phyloP scores from a whole-genome alignment of 2,113 vertebrate genomes.

The Silurus meridionalis region DNA sequence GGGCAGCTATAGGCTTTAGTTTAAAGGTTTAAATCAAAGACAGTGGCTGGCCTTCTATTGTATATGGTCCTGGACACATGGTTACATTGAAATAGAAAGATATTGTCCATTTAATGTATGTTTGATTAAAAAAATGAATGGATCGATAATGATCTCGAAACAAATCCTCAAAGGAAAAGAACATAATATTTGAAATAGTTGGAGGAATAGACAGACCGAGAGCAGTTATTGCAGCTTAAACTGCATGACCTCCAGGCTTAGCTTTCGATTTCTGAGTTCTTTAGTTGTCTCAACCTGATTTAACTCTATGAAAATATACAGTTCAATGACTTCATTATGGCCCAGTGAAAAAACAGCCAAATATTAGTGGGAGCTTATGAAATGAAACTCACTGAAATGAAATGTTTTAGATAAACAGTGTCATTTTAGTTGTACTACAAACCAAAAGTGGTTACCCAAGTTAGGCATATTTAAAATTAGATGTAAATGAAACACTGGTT shows the following conservation, averaged over 20 bases:
- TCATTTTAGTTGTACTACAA: not conserved
- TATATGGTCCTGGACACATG: not conserved
- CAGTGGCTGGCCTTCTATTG: not conserved
- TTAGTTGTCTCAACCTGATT: slow-evolving; percentile 56
- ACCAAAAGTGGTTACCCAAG: not conserved
- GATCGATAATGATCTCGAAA: slow-evolving; percentile 65
- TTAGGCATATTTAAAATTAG: not conserved
- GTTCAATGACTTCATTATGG: slow-evolving; percentile 67
- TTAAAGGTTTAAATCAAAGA: not conserved
- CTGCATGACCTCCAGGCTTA: slow-evolving; percentile 63
- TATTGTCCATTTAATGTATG: slow-evolving; percentile 50
- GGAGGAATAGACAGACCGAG: slow-evolving; percentile 67
- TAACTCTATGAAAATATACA: slow-evolving; percentile 63
- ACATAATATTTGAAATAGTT: slow-evolving; percentile 57
- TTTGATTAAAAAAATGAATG: slow-evolving; percentile 66
- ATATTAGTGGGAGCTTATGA: slow-evolving; percentile 46
- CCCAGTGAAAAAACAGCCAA: slow-evolving; percentile 57
- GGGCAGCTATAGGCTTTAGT: not conserved
- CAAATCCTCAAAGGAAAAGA: slow-evolving; percentile 62
- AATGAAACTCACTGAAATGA: slow-evolving; percentile 22
- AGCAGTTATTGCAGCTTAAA: slow-evolving; percentile 70
- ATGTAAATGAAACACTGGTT: not conserved
- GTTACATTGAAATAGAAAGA: not conserved
- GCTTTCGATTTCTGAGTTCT: slow-evolving; percentile 63
- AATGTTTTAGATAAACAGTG: slow-evolving; percentile 9